Percentiles rank a stretch among this genome's conserved stretches.
phyloP scores from a whole-genome alignment of 30 jellyfish, hydroid and myxozoan species.

The Turritopsis dohrnii region DNA sequence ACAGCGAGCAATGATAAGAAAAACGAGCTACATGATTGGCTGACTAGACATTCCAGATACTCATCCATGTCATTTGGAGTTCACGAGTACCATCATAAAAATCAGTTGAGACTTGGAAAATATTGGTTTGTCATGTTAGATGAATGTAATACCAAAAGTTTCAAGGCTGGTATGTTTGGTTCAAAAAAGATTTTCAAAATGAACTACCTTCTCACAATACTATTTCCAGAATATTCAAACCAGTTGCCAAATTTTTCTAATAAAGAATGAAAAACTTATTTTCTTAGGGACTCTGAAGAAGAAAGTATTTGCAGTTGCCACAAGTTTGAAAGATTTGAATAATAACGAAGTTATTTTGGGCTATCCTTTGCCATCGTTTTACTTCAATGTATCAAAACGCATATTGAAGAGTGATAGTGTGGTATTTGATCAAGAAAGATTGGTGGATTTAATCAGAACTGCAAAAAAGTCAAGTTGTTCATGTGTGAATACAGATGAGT shows the following conservation, averaged over 20 bases:
- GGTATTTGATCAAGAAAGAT: not conserved
- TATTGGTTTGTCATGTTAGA: not conserved
- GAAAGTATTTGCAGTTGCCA: not conserved
- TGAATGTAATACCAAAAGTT: not conserved
- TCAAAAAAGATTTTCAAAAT: too few species aligned
- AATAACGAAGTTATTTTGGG: not conserved
- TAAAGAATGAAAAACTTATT: too few species aligned
- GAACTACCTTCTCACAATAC: too few species aligned
- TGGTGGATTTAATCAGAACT: not conserved
- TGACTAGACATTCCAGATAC: not conserved
- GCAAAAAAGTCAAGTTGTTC: not conserved
- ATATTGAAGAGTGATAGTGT: not conserved
- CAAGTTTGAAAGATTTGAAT: not conserved
- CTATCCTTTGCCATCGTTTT: not conserved
- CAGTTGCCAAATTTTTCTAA: too few species aligned
- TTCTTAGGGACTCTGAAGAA: not conserved
- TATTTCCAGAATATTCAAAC: too few species aligned
- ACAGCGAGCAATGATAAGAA: not conserved
- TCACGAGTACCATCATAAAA: not conserved
- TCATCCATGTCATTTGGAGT: not conserved
- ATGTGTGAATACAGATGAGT: not conserved
- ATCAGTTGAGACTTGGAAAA: not conserved
- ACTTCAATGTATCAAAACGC: not conserved
- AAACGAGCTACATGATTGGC: not conserved
- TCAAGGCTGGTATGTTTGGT: not conserved